Conservation (phyloP, 2,888 invertebrate species). For the Polyommatus icarus region DNA sequence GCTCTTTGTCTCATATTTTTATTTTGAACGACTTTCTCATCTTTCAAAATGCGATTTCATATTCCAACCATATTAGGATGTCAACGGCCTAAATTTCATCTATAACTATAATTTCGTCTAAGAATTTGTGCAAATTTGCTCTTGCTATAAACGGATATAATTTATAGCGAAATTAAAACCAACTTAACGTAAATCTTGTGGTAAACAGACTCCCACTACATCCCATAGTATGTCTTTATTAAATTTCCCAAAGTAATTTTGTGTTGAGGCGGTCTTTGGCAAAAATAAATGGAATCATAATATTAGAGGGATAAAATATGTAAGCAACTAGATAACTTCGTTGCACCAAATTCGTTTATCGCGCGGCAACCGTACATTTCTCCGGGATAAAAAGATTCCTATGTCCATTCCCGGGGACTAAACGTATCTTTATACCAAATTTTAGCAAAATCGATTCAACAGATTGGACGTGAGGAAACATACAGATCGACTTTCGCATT, state of each 20-base stretch:
- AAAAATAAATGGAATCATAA: not conserved
- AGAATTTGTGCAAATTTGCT: slow-evolving; percentile 1
- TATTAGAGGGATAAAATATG: not conserved
- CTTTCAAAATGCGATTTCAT: not conserved
- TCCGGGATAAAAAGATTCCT: too few species aligned
- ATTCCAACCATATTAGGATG: not conserved
- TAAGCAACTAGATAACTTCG: too few species aligned
- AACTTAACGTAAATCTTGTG: not conserved
- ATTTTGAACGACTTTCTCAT: too few species aligned
- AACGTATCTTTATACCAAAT: too few species aligned
- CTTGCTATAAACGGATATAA: not conserved
- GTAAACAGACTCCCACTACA: not conserved
- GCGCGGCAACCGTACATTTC: too few species aligned
- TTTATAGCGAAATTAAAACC: slow-evolving; percentile 7
- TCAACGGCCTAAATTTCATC: not conserved
- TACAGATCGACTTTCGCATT: too few species aligned
- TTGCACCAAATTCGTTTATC: too few species aligned
- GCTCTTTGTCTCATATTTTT: too few species aligned
- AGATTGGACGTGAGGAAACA: too few species aligned
- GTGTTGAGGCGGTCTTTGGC: not conserved
- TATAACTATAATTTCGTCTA: not conserved
- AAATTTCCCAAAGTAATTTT: slow-evolving; percentile 3
- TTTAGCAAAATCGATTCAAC: too few species aligned
- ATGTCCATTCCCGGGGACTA: too few species aligned
- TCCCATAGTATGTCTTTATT: not conserved